Base-by-base conservation (phyloP, 2,888 invertebrate species). In the Electrophaes corylata region DNA sequence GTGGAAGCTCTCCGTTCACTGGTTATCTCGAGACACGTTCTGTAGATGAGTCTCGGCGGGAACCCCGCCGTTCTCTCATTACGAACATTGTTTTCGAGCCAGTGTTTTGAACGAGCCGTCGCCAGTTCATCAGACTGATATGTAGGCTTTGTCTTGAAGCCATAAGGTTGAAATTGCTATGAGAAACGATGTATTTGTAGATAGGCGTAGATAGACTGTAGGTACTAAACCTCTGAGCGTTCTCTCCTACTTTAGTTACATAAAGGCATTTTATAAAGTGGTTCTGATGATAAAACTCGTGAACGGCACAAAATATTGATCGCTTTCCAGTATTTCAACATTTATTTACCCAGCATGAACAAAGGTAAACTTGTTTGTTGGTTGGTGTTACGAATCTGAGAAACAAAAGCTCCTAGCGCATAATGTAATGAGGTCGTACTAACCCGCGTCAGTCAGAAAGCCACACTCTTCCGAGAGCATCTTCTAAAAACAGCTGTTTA, bases 61-160 rank as follows among this genome's bases (percentile, higher is more conserved):
- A 75, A 78, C 78, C 79, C 78, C 75, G 78, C 74, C 71, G 78
- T 73, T 77, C 78, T 76, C 78, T 79, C 78, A 79, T 81, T 82
- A 81, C 71, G 71, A 66, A 74, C 76, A 78, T 80, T 79, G 79
- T 79, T 75, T 79, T 74, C 71, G 72, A 73, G 75, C 67, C 72
- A 69, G 73, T 76, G 76, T 82, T 81, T 78, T 79, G 80, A 78
- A 73, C 71, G 67, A 75, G 70, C 70, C 68, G 74, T 53, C 64
- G 62, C 62, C 64, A 62, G 62, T 58, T 66, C 57, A 62, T 57
- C 57, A 60, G 57, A 49, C 59, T 50, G 60, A 59, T 59, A 66
- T 69, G 65, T 65, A 67, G 61, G 59, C 66, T 67, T 67, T 73
- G 69, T 68, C 35, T 46, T 54, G n/a, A 45, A 12, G 47, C 3